Conservation (phyloP, 2,113 vertebrate species). For the Tinamus guttatus region DNA sequence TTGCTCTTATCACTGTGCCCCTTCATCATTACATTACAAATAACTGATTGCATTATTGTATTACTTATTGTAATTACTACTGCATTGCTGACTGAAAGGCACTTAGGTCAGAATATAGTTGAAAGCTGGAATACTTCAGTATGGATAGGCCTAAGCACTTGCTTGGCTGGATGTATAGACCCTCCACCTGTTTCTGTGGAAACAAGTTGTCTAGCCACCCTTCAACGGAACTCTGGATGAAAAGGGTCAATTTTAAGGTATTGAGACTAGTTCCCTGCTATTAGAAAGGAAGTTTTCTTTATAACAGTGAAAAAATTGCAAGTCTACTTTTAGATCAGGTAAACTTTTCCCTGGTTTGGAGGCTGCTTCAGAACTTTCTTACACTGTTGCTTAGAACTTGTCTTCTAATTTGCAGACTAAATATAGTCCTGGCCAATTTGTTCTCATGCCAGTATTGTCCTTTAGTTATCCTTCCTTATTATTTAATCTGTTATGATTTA, state of each 20-base stretch:
- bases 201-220: neutral
- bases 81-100: neutral
- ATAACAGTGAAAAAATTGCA: neutral
- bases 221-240: neutral
- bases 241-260: neutral
- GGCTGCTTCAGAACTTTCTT: neutral
- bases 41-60: neutral
- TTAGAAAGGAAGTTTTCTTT: neutral
- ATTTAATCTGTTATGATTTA: neutral
- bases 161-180: neutral
- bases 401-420: neutral
- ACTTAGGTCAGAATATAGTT: neutral
- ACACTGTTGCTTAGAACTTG: neutral
- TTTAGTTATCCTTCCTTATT: neutral
- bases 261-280: neutral
- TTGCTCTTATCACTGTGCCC: neutral
- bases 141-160: accelerated
- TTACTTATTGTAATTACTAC: too few relatives aligned
- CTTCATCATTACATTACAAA: neutral
- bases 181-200: neutral
- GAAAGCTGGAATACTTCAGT: constrained; percentile 45
- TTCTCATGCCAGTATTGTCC: neutral
- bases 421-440: neutral
- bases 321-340: neutral
- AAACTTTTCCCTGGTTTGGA: neutral